These are phyloP conservation scores for Melanocharis versteri DNA, from an alignment of 2,113 vertebrate genomes.

Conservation along the genomic window DNA sequence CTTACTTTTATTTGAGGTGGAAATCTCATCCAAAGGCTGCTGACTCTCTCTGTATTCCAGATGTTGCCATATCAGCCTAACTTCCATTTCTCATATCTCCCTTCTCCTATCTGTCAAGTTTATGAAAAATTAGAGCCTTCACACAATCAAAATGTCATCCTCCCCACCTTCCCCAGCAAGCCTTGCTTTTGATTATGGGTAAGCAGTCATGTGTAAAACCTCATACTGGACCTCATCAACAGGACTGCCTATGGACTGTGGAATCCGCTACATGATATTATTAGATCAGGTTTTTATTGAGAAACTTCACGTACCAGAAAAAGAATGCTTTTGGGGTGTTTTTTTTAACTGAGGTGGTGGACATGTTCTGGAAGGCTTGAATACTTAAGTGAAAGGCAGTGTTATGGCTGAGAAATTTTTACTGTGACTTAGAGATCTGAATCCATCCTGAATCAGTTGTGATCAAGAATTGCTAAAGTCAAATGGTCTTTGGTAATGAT, in stretches of 20 bases:
- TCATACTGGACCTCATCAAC: slow-evolving; percentile 22
- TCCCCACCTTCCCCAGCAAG: slow-evolving; percentile 10
- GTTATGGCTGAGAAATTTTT: neutral
- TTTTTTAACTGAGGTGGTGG: neutral
- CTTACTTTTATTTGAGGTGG: slow-evolving; percentile 59
- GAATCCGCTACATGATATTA: slow-evolving; percentile 8
- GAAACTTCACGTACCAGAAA: slow-evolving; percentile 22
- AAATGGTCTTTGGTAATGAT: neutral
- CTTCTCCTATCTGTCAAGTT: slow-evolving; percentile 63
- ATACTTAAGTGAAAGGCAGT: neutral
- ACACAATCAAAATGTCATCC: slow-evolving; percentile 70
- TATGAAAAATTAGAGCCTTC: slow-evolving; percentile 68
- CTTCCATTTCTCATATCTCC: slow-evolving; percentile 50
- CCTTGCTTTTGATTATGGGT: slow-evolving; percentile 49
- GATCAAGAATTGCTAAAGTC: neutral
- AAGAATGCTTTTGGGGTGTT: neutral
- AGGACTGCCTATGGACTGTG: neutral
- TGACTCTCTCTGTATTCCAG: slow-evolving; percentile 54
- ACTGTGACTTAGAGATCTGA: neutral
- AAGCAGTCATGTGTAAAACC: slow-evolving; percentile 61
- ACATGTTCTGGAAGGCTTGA: neutral
- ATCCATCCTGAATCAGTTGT: neutral
- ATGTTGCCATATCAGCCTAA: slow-evolving; percentile 30
- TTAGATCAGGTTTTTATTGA: slow-evolving; percentile 37
- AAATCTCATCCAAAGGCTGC: slow-evolving; percentile 46